phyloP scores from a whole-genome alignment of 2,113 vertebrate genomes.

The Eolophus roseicapilla region DNA sequence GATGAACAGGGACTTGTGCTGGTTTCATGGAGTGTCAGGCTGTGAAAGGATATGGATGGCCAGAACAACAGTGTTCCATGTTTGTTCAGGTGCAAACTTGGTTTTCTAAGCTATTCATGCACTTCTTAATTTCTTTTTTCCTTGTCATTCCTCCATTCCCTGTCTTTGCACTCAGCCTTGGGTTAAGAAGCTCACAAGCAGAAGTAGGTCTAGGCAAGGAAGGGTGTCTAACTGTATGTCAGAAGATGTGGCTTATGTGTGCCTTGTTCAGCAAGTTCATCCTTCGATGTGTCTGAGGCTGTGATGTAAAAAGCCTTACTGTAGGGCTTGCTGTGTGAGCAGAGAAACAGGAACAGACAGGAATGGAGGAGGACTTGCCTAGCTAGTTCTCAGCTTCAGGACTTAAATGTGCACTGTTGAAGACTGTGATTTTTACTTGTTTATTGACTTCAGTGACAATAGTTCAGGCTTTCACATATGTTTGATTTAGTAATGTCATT shows the following conservation, averaged over 20 bases:
- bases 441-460: not conserved
- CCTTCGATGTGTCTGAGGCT: not conserved
- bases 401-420: not conserved
- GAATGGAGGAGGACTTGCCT: not conserved
- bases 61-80: rapidly evolving
- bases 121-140: not conserved
- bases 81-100: not conserved
- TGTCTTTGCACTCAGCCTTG: not conserved
- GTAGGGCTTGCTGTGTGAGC: not conserved
- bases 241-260: not conserved
- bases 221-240: not conserved
- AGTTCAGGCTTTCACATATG: not conserved
- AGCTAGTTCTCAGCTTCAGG: not conserved
- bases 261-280: too few species aligned
- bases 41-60: not conserved
- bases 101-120: not conserved
- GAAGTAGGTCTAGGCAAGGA: not conserved
- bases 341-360: not conserved
- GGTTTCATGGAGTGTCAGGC: not conserved
- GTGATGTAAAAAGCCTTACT: not conserved
- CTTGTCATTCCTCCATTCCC: rapidly evolving
- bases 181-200: not conserved
- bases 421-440: not conserved
- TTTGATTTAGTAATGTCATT: not conserved
- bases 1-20: not conserved